Evolutionary conservation across 1,140 invertebrate species (phyloP).

Genomic region (Lepidurus couesii): DNA sequence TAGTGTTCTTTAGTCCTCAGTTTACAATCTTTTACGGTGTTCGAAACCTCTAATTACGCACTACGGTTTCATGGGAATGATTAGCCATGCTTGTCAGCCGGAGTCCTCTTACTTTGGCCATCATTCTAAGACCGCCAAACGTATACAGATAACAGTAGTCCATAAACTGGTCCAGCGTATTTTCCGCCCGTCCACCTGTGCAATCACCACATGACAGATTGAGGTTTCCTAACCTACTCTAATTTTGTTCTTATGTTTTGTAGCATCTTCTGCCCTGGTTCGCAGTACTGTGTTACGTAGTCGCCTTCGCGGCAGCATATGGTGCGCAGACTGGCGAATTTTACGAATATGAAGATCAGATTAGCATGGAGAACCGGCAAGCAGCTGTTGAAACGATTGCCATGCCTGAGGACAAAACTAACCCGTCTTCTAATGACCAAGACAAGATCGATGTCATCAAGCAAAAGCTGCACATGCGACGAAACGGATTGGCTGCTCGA

Average conservation of each 20-base stretch:
- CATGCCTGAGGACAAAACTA: background rate
- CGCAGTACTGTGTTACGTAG: background rate
- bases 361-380: conserved; percentile 24
- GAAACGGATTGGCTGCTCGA: background rate
- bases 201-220: background rate
- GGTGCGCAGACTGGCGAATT: background rate
- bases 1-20: background rate
- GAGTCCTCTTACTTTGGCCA: background rate
- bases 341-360: conserved; percentile 26
- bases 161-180: background rate
- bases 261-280: background rate
- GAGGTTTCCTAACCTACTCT: background rate
- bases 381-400: background rate
- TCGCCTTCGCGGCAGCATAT: conserved; percentile 3
- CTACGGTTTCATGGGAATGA: background rate
- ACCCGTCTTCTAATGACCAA: background rate
- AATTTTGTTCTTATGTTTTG: background rate
- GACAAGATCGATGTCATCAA: conserved; percentile 23
- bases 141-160: too few relatives aligned
- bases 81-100: background rate
- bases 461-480: conserved; percentile 21
- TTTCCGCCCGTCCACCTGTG: background rate
- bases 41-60: background rate
- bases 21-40: background rate
- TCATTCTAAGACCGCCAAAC: too few relatives aligned